phyloP scores from a whole-genome alignment of 2,888 invertebrate genomes.

The Tetropium fuscum region DNA sequence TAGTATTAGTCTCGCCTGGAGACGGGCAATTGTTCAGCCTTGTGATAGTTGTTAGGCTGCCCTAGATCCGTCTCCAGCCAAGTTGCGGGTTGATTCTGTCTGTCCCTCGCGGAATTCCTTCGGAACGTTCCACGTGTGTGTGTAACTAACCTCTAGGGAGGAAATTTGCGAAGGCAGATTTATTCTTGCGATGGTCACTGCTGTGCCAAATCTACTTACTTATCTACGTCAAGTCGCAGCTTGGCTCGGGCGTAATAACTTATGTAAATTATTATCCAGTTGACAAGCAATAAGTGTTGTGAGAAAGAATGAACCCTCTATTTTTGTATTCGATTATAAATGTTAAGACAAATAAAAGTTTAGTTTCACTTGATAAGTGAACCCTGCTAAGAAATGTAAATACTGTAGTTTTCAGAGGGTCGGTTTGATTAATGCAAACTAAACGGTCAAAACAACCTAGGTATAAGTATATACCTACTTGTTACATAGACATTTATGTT shows the following conservation, averaged over 20 bases:
- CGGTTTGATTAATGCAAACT: slow-evolving; percentile 58
- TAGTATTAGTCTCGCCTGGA: slow-evolving; percentile 53
- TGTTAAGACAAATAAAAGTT: slow-evolving; percentile 57
- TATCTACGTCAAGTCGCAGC: slow-evolving; percentile 24
- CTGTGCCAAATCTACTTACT: slow-evolving; percentile 42
- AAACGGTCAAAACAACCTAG: slow-evolving; percentile 45
- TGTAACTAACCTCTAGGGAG: neutral
- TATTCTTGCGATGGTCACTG: slow-evolving; percentile 27
- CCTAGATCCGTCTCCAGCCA: slow-evolving; percentile 46
- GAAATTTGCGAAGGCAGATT: slow-evolving; percentile 1
- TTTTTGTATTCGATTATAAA: slow-evolving; percentile 68
- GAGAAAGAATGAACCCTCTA: slow-evolving; percentile 68
- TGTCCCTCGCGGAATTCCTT: neutral
- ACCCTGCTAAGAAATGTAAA: slow-evolving; percentile 56
- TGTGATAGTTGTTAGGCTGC: slow-evolving; percentile 63
- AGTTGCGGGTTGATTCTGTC: slow-evolving; percentile 34
- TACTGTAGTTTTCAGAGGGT: slow-evolving; percentile 60
- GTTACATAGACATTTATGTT: slow-evolving; percentile 60
- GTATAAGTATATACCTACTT: slow-evolving; percentile 40
- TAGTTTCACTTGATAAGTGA: slow-evolving; percentile 60
- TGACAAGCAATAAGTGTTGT: slow-evolving; percentile 68
- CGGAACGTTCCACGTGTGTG: neutral
- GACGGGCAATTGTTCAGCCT: slow-evolving; percentile 53
- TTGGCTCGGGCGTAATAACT: slow-evolving; percentile 47
- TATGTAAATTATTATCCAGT: slow-evolving; percentile 61